Base-by-base conservation (phyloP, 2,113 vertebrate species). In the Pimephales promelas region DNA sequence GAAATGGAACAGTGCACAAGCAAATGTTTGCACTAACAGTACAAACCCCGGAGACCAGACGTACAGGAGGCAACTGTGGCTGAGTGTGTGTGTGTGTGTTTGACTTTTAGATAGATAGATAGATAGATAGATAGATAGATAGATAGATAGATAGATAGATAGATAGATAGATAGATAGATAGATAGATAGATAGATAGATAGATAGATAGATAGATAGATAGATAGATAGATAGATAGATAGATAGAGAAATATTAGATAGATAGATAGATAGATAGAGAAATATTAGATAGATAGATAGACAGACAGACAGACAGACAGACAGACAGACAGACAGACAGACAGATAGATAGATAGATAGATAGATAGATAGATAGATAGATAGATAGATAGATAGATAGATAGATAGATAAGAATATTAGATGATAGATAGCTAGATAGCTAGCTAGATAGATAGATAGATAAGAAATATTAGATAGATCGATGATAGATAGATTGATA, bases 21-120 rank as follows among this genome's bases (percentile, higher is more conserved):
- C 95, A 95, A 97, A 97, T 95, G 96, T 97, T 97, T 96, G 95
- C 93, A 94, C 94, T 95, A 92, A 92, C 92, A 94, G 92, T 92
- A 87, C 94, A 94, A 91, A 92, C 94, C 95, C 94, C 92, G 90
- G 94, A 92, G 93, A 91, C 91, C 90, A 87, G 84, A 85, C 75
- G 72, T 84, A 64, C 61, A 54, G 70, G 75, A 83, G 80, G 68
- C 47, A 64, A 59, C 77, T 28, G 64, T 74, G 79, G 59, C 57
- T 14, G 59, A 34, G 26, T 68, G 43, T 71, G 72, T 47, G 26
- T 68, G 43, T 71, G 72, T 47, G 61, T 71, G 85, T 45, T 45
- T 83, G 75, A 82, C 61, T 82, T 52, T 78, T 26, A 43, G 26
- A 59, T 2, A 31, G 74, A 20, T 10, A 62, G 16, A 73, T 34